Conservation (phyloP, 2,797 vertebrate species). For the Orientallactaga sibirica region DNA sequence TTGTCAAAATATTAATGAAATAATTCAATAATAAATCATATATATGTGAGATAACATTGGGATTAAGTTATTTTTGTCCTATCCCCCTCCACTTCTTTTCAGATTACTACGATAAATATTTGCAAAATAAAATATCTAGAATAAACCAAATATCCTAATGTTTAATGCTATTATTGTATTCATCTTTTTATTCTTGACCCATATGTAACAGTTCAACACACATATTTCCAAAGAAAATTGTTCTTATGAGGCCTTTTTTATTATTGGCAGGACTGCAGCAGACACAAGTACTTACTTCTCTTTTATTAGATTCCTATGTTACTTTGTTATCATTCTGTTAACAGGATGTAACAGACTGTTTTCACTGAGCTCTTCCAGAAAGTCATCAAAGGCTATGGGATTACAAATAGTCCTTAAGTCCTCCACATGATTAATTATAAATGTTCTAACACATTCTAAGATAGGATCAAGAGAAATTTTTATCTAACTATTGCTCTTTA, state of each 20-base stretch:
- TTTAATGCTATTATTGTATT: not conserved
- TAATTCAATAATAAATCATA: not conserved
- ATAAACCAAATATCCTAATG: not conserved
- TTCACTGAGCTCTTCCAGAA: too few species aligned
- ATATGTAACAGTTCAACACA: not conserved
- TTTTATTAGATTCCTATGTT: too few species aligned
- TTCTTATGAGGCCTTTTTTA: not conserved
- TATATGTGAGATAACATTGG: not conserved
- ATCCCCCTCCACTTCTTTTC: not conserved
- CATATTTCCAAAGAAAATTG: not conserved
- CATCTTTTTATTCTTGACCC: not conserved
- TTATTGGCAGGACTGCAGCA: not conserved
- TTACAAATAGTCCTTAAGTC: too few species aligned
- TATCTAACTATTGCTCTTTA: not conserved
- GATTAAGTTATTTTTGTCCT: not conserved
- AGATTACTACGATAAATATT: not conserved
- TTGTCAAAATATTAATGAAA: not conserved
- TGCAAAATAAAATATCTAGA: conserved; percentile 1
- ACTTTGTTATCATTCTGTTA: too few species aligned
- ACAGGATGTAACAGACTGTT: too few species aligned
- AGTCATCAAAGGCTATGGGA: too few species aligned
- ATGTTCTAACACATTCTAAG: not conserved
- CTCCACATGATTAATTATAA: too few species aligned
- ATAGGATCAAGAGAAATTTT: not conserved
- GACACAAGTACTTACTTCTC: not conserved